Base-by-base conservation (phyloP, 1,140 invertebrate genomes). In the Oedothorax gibbosus region DNA sequence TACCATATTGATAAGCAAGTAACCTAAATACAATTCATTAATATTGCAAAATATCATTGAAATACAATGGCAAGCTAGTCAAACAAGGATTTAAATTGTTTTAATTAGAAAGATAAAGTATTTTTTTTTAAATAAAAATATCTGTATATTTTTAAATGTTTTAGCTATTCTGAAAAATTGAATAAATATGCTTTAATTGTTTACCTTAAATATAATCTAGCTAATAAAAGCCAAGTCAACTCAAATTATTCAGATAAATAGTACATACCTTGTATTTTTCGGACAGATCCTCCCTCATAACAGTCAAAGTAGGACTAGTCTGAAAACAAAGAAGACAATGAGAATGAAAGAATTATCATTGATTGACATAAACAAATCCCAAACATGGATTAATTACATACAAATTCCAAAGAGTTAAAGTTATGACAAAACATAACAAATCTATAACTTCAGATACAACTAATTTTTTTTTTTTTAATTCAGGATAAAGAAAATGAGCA, bases 291-390 rank as follows among this genome's bases (percentile, higher is more conserved):
- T 77, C 54, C 50, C 54, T 77, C 15, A 15, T n/a, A 14, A 64
- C 20, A 9, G 14, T 35, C 5, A 77, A 7, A 51, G 75, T 9
- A 15, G 75, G 75, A 18, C 54, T 77, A 64, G 35, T 56, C 75
- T 77, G 57, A 53, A 77, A 77, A n/a, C 62, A 7, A 60, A 56
- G 15, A 73, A 20, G n/a, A 75, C 9, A 35, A 68, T 68, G 14
- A 7, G 12, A 15, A 68, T 20, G 18, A 18, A 15, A n/a, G n/a
- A n/a, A 18, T 7, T 68, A 68, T 20, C 12, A 7, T 21, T 21
- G 18, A 18, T 8, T 18, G 49, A 18, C 14, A 21, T 20, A 68
- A 18, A 21, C 18, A 68, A 35, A 68, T 12, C 35, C 5, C 35
- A 35, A 35, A 35, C 35, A 35, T 35, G 5, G 35, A 35, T 5